Conservation (phyloP, 2,888 invertebrate species). For the Alsophila aescularia region DNA sequence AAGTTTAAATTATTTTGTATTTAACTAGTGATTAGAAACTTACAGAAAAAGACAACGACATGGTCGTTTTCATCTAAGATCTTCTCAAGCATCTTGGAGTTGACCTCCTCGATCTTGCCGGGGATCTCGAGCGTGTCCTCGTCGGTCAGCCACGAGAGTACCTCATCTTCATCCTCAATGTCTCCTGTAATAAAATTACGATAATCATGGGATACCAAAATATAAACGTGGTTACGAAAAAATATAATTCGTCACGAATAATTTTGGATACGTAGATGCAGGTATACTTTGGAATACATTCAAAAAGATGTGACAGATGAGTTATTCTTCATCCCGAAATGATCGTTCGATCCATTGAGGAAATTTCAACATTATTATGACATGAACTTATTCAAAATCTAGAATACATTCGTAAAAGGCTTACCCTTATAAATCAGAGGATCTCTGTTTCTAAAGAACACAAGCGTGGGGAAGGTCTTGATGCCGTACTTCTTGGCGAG, state of each 20-base stretch:
- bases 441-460: slow-evolving; percentile 96
- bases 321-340: too few relatives aligned
- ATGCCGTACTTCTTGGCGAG: slow-evolving; percentile 94
- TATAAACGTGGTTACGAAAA: too few relatives aligned
- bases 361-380: too few relatives aligned
- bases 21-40: slow-evolving; percentile 59
- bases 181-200: slow-evolving; percentile 86
- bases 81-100: slow-evolving; percentile 94
- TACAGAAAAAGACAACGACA: slow-evolving; percentile 97
- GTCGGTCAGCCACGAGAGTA: slow-evolving; percentile 95
- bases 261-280: too few relatives aligned
- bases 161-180: slow-evolving; percentile 95
- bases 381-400: neutral
- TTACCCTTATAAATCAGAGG: slow-evolving; percentile 91
- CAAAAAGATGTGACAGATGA: too few relatives aligned
- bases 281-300: too few relatives aligned
- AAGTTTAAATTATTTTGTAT: too few relatives aligned
- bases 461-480: slow-evolving; percentile 92
- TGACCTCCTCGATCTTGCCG: slow-evolving; percentile 96
- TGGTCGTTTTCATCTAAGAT: slow-evolving; percentile 94
- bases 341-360: too few relatives aligned
- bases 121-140: slow-evolving; percentile 96
- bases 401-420: neutral
- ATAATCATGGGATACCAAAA: neutral
- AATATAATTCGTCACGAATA: too few relatives aligned